Evolutionary conservation across 1,140 invertebrate genomes (phyloP), one percentile per base, ranked within the genome.

Genomic region (Wiebesia pumilae): DNA sequence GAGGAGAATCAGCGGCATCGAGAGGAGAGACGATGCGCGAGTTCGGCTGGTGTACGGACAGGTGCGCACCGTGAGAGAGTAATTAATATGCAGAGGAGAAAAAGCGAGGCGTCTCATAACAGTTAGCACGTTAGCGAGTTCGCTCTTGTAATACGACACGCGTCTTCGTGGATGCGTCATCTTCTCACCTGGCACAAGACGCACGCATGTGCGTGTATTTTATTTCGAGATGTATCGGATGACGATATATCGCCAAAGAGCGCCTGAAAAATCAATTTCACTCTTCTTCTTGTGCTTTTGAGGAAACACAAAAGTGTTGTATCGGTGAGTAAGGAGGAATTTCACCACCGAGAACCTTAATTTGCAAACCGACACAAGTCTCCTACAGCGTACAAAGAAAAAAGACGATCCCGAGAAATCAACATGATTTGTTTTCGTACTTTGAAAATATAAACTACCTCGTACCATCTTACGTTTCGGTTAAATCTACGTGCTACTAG

Each of bases 21-120:
- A 67, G 79, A 58, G 81, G 78, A 87, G 78, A 87, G 83, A 79
- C 87, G 87, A 62, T 7, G 33, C 10, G 78, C 78, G 24, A 38
- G 4, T 24, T 43, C 38, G 86, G 88, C 90, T 90, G 90, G 89
- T 90, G 90, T 79, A 77, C 24, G 47, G 43, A 51, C 87, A 86
- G 87, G 84, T 88, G 87, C 58, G 51, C 77, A 73, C 81, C 85
- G 84, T 80, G 86, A 89, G 86, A 88, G 88, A 91, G 90, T 90
- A 91, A 91, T 91, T 91, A 91, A 91, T 91, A 91, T 91, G 90
- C 89, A 89, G 90, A n/a, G 83, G 88, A 89, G 88, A 89, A 90
- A 90, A 90, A 89, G 89, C 83, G 88, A 85, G 85, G 87, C 77
- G 67, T 65, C 73, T 88, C 88, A 79, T 87, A 90, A 89, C 89